Evolutionary conservation across 2,888 invertebrate species (phyloP).

Genomic region (Lycophotia porphyrea): DNA sequence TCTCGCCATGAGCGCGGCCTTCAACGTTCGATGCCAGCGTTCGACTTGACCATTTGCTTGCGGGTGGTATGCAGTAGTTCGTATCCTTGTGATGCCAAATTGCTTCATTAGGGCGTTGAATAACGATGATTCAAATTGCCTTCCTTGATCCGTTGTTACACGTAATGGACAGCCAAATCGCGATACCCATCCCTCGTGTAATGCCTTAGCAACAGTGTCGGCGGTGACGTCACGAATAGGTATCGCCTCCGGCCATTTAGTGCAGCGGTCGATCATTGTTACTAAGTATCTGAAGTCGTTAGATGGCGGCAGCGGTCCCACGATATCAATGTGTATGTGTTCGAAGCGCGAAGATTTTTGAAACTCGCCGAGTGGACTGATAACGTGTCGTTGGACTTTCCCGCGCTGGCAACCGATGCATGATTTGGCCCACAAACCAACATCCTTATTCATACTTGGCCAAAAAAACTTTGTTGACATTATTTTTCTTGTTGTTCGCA

Average conservation of each 20-base stretch:
- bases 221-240: constrained; percentile 4
- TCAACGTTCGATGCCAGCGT: constrained; percentile 10
- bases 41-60: constrained; percentile 19
- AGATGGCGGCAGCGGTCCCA: constrained; percentile 16
- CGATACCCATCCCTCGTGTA: constrained; percentile 22
- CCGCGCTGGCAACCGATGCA: constrained; percentile 20
- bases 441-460: constrained; percentile 5
- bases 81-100: neutral
- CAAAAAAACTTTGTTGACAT: constrained; percentile 1
- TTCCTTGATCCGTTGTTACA: constrained; percentile 10
- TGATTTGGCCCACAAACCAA: constrained; percentile 1
- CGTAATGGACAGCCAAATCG: constrained; percentile 22
- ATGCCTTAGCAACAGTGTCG: constrained; percentile 12
- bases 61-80: constrained; percentile 8
- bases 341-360: constrained; percentile 12
- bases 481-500: neutral
- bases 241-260: constrained; percentile 24
- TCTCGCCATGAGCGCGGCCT: constrained; percentile 1
- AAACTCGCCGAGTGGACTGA: constrained; percentile 27
- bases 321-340: constrained; percentile 23
- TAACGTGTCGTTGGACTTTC: constrained; percentile 19
- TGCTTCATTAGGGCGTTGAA: constrained; percentile 5
- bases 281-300: constrained; percentile 22
- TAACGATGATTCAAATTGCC: constrained; percentile 5
- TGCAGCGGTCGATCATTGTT: constrained; percentile 31